phyloP scores from a whole-genome alignment of 64 coral and sea anemone species.

The Montipora capricornis region DNA sequence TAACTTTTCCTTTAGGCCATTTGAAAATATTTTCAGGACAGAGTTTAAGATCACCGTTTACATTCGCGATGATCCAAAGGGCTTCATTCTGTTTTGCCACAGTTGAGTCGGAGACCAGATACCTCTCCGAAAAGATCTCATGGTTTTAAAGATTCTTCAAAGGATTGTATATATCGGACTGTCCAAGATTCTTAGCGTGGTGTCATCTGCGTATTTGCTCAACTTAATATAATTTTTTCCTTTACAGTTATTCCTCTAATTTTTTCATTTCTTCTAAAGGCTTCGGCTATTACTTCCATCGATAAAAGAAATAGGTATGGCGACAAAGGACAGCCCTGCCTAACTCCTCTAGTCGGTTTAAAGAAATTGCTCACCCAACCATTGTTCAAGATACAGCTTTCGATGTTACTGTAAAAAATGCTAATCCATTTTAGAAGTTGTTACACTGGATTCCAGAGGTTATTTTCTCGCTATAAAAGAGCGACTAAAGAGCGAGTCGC shows the following conservation, averaged over 20 bases:
- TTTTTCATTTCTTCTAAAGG: not conserved
- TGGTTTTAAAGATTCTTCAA: not conserved
- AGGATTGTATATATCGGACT: too few relatives aligned
- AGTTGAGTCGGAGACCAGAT: not conserved
- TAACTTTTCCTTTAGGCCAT: not conserved
- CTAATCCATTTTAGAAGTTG: not conserved
- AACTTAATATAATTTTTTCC: not conserved
- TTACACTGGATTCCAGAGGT: too few relatives aligned
- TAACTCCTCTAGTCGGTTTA: not conserved
- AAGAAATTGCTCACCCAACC: not conserved
- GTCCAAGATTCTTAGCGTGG: not conserved
- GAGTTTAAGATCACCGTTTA: not conserved
- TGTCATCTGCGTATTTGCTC: not conserved
- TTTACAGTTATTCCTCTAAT: conserved; percentile 4
- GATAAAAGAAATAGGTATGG: not conserved
- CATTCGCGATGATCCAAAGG: not conserved
- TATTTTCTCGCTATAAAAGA: too few relatives aligned
- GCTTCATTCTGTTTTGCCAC: conserved; percentile 1
- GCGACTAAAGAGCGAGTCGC: too few relatives aligned
- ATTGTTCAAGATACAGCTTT: conserved; percentile 13
- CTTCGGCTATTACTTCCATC: not conserved
- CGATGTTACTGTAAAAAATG: not conserved
- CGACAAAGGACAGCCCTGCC: not conserved
- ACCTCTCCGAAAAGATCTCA: not conserved
- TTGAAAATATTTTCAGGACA: not conserved